Percentiles rank a stretch among this genome's conserved stretches.
Evolutionary conservation across 1,140 invertebrate genomes (phyloP).

Genomic region (Magallana ariakensis): DNA sequence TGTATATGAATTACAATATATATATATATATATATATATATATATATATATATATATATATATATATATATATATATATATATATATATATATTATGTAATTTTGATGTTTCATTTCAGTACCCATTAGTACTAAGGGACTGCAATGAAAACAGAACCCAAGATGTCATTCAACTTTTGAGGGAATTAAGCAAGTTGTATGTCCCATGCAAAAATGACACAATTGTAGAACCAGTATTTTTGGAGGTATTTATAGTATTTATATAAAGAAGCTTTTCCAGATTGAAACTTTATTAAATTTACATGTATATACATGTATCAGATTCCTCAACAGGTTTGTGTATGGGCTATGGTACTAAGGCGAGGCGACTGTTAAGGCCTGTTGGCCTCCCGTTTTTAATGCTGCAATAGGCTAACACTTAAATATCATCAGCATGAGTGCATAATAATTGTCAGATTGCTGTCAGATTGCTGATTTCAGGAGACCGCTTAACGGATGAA

Average conservation of each 20-base stretch:
- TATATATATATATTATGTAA: not conserved
- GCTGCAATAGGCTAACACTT: not conserved
- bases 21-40: too few relatives aligned
- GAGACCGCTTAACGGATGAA: constrained; percentile 50
- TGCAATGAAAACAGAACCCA: constrained; percentile 46
- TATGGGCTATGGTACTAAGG: too few relatives aligned
- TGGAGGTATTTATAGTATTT: not conserved
- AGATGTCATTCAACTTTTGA: constrained; percentile 38
- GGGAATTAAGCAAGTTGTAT: not conserved
- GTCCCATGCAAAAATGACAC: not conserved
- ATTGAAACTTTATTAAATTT: too few relatives aligned
- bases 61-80: too few relatives aligned
- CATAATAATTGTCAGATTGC: not conserved
- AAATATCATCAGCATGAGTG: constrained; percentile 2
- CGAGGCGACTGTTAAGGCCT: too few relatives aligned
- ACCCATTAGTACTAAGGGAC: constrained; percentile 43
- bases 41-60: too few relatives aligned
- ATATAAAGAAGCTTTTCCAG: too few relatives aligned
- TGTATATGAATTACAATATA: not conserved
- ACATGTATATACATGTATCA: too few relatives aligned
- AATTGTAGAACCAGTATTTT: constrained; percentile 12
- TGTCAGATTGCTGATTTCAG: not conserved
- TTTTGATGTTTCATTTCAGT: constrained; percentile 39
- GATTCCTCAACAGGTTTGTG: too few relatives aligned
- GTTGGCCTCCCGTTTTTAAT: too few relatives aligned